These are phyloP conservation scores for Papilio demoleus DNA, from an alignment of 2,888 invertebrate species.

Conservation along the genomic window DNA sequence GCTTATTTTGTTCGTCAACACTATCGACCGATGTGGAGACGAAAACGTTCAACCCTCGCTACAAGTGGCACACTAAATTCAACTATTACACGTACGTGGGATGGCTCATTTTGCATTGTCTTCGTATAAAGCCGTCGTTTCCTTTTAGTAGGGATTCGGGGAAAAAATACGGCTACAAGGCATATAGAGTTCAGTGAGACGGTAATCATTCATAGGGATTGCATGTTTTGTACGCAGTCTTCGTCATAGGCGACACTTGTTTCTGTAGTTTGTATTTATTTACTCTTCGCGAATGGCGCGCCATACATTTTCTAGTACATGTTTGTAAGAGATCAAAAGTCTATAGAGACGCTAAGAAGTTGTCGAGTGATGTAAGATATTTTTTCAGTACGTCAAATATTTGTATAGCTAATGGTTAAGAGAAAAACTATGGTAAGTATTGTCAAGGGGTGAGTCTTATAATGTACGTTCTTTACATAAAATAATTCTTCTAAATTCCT, in stretches of 20 bases:
- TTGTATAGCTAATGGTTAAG: slow-evolving; percentile 31
- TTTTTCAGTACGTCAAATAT: slow-evolving; percentile 40
- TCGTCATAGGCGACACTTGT: slow-evolving; percentile 64
- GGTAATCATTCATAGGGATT: slow-evolving; percentile 73
- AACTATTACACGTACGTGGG: slow-evolving; percentile 60
- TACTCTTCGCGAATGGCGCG: slow-evolving; percentile 58
- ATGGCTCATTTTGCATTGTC: slow-evolving; percentile 65
- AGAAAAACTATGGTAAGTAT: slow-evolving; percentile 35
- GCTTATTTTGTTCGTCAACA: slow-evolving; percentile 83
- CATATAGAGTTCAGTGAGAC: slow-evolving; percentile 69
- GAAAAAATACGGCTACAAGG: slow-evolving; percentile 66
- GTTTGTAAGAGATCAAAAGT: slow-evolving; percentile 47
- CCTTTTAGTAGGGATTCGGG: slow-evolving; percentile 59
- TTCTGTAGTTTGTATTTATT: slow-evolving; percentile 69
- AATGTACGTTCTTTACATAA: not conserved
- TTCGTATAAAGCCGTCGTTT: slow-evolving; percentile 52
- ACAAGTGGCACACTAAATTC: slow-evolving; percentile 68
- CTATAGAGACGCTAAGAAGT: slow-evolving; percentile 53
- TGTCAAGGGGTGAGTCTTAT: slow-evolving; percentile 10
- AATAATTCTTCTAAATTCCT: not conserved
- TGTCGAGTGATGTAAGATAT: slow-evolving; percentile 47
- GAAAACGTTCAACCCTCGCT: slow-evolving; percentile 67
- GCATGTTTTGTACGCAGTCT: slow-evolving; percentile 72
- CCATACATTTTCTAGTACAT: slow-evolving; percentile 53
- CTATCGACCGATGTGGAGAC: slow-evolving; percentile 77